Percentiles rank a stretch among this genome's conserved stretches.
phyloP scores from a whole-genome alignment of 2,797 vertebrate species.

The Cichlasoma orientale region DNA sequence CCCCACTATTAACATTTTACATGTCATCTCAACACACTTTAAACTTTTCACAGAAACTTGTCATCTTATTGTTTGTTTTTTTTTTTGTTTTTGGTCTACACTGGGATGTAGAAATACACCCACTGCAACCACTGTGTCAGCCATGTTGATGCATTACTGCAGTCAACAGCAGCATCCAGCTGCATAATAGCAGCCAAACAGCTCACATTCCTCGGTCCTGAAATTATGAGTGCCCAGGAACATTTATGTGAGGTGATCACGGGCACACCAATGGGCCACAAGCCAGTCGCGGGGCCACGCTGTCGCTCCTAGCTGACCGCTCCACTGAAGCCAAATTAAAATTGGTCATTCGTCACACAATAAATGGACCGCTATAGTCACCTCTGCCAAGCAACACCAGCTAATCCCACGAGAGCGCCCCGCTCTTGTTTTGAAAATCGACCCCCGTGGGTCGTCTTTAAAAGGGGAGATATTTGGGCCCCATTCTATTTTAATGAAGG shows the following conservation, averaged over 20 bases:
- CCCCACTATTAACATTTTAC: too few species aligned
- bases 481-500: conserved; percentile 76
- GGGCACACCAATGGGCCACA: neutral
- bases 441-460: conserved; percentile 62
- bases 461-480: conserved; percentile 65
- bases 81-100: too few species aligned
- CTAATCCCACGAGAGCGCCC: conserved; percentile 70
- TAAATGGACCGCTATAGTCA: conserved; percentile 67
- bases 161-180: neutral
- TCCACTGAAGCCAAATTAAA: conserved; percentile 54
- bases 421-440: conserved; percentile 77
- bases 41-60: too few species aligned
- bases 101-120: neutral
- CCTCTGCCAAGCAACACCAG: conserved; percentile 72
- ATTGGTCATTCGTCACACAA: conserved; percentile 57
- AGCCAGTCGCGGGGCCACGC: conserved; percentile 12
- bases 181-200: neutral
- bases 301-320: conserved; percentile 49
- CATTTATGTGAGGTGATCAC: neutral
- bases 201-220: accelerated
- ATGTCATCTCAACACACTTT: too few species aligned
- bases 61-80: too few species aligned
- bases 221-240: neutral
- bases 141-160: neutral
- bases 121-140: neutral